A percentile compares a stretch with the other conserved stretches of the same genome.
Evolutionary conservation across 1,140 invertebrate species (phyloP).

Genomic region (Platorchestia sp.): DNA sequence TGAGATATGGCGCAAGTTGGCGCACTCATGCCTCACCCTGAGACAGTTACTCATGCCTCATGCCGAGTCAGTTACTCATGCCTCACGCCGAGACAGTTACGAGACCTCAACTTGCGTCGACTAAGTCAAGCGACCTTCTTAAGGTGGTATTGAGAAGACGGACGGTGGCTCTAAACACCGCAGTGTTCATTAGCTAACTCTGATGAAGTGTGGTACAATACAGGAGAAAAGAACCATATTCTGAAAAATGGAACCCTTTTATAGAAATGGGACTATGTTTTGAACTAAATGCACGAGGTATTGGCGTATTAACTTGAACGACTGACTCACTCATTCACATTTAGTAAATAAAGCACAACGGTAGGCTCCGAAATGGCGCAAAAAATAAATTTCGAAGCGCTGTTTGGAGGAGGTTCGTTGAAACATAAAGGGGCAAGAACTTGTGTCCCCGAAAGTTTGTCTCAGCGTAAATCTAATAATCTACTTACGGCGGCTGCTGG

Average conservation of each 20-base stretch:
- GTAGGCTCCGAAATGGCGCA: not conserved
- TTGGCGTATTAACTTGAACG: too few species aligned
- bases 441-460: not conserved
- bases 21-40: not conserved
- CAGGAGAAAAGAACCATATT: not conserved
- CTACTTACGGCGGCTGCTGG: not conserved
- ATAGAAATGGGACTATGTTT: not conserved
- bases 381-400: not conserved
- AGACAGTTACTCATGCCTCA: conserved; percentile 38
- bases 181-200: not conserved
- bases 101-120: not conserved
- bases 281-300: too few species aligned
- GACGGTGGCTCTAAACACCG: not conserved
- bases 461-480: not conserved
- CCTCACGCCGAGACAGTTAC: conserved; percentile 17
- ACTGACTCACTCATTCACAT: too few species aligned
- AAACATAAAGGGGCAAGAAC: not conserved
- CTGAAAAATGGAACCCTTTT: not conserved
- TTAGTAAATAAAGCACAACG: not conserved
- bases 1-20: not conserved
- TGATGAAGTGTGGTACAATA: not conserved
- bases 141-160: not conserved
- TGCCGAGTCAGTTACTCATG: too few species aligned
- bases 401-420: not conserved
- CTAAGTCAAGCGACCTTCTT: not conserved